phyloP scores from a whole-genome alignment of 2,113 vertebrate genomes.

The Sula dactylatra region DNA sequence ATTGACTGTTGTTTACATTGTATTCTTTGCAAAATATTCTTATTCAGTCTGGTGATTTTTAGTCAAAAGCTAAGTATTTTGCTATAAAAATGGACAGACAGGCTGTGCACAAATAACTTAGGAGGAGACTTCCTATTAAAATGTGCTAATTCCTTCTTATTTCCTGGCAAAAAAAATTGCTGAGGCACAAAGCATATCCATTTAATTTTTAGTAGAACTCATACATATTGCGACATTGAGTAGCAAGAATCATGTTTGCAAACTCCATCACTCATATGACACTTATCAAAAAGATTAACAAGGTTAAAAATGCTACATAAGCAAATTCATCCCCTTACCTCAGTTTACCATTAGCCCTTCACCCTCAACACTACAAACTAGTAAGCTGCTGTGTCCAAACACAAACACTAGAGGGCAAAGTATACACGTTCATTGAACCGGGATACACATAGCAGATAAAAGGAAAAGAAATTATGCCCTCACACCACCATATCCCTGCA shows the following conservation, averaged over 20 bases:
- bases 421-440: rapidly evolving
- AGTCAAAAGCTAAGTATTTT: neutral
- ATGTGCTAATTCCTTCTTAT: neutral
- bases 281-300: too few relatives aligned
- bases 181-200: neutral
- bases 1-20: neutral
- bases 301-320: neutral
- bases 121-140: neutral
- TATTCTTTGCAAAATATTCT: neutral
- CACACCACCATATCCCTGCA: rapidly evolving
- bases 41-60: neutral
- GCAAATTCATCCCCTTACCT: neutral
- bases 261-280: rapidly evolving
- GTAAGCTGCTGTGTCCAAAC: neutral
- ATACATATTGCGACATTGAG: neutral
- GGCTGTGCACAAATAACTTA: neutral
- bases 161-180: neutral
- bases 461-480: neutral
- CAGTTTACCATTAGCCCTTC: neutral
- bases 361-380: too few relatives aligned
- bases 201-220: neutral
- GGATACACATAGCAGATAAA: neutral
- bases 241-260: neutral
- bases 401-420: slow-evolving; percentile 50
- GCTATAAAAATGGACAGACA: neutral